Conservation (phyloP, 2,888 invertebrate species). For the Harpagoxenus sublaevis region DNA sequence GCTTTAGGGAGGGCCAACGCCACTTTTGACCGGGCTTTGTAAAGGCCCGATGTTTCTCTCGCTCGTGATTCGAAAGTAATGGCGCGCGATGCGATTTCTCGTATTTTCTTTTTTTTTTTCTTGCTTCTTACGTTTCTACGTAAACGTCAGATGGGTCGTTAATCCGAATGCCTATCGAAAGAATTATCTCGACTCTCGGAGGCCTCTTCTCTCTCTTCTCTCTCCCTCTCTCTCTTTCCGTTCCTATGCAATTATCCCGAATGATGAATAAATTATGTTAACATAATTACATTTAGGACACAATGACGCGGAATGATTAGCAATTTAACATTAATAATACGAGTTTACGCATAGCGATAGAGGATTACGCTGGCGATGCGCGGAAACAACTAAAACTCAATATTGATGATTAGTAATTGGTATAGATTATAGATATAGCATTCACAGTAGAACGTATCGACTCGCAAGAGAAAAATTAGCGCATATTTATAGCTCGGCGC, state of each 20-base stretch:
- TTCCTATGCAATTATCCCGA: background rate
- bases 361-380: constrained; percentile 2
- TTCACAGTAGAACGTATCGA: background rate
- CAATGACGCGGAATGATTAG: constrained; percentile 22
- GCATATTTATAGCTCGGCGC: background rate
- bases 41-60: constrained; percentile 29
- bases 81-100: constrained; percentile 36
- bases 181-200: background rate
- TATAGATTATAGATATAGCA: no score
- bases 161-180: background rate
- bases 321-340: constrained; percentile 35
- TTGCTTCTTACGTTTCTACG: background rate
- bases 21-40: constrained; percentile 47
- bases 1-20: constrained; percentile 31
- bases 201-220: background rate
- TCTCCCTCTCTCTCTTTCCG: background rate
- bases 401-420: constrained; percentile 30
- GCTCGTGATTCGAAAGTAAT: constrained; percentile 41
- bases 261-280: constrained; percentile 21
- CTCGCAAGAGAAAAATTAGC: constrained; percentile 17
- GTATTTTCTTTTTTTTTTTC: background rate
- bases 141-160: background rate
- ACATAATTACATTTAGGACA: constrained; percentile 15
- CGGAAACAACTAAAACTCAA: constrained; percentile 16
- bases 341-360: background rate